phyloP scores from a whole-genome alignment of 2,888 invertebrate genomes.

The Tuberolachnus salignus region DNA sequence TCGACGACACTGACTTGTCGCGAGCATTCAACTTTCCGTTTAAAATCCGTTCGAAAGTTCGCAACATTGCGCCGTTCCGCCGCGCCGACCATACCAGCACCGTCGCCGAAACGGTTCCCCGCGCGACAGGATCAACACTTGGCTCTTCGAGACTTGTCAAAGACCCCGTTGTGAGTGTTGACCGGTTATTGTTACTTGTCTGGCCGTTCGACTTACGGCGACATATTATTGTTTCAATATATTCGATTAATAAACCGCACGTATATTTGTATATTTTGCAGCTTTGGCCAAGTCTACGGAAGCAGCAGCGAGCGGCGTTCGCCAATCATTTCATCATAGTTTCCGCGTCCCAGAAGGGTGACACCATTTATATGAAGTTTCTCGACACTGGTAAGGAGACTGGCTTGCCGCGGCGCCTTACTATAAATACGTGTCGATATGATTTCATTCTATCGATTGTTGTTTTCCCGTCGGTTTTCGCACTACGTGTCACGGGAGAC shows the following conservation, averaged over 20 bases:
- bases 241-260: not conserved
- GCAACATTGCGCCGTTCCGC: conserved; percentile 44
- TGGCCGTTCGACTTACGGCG: too few relatives aligned
- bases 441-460: too few relatives aligned
- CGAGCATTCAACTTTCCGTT: not conserved
- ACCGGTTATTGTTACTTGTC: too few relatives aligned
- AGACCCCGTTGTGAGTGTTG: conserved; percentile 41
- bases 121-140: not conserved
- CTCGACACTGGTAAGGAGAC: conserved; percentile 68
- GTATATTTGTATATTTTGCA: not conserved
- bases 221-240: too few relatives aligned
- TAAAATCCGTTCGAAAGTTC: not conserved
- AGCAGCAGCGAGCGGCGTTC: conserved; percentile 43
- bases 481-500: not conserved
- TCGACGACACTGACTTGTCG: not conserved
- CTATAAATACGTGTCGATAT: too few relatives aligned
- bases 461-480: not conserved
- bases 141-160: conserved; percentile 39
- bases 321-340: conserved; percentile 58
- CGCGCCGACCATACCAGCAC: not conserved
- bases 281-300: conserved; percentile 55
- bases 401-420: too few relatives aligned
- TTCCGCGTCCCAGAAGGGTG: conserved; percentile 80
- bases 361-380: conserved; percentile 96
- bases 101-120: conserved; percentile 41